Evolutionary conservation across 2,797 vertebrate species (phyloP), one percentile per base, ranked within the genome.

Genomic region (Champsocephalus gunnari): DNA sequence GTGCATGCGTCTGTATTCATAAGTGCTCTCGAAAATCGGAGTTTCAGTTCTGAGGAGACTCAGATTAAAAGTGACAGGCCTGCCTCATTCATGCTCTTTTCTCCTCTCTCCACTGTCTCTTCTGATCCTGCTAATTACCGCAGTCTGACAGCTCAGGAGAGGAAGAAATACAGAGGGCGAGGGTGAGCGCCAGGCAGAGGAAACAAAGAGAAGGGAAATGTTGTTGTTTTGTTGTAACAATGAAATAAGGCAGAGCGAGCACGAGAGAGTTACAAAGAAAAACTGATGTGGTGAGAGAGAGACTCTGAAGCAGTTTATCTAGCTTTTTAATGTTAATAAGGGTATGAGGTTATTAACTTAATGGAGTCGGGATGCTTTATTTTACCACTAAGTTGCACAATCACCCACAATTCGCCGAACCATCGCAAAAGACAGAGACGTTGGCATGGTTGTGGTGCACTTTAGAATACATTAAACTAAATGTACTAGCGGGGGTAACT

Each of bases 61-160:
- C 28, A 34, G 73, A 86, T 85, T 68, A 88, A 82, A 88, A 79
- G 82, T 71, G 87, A 82, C 89, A 83, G 83, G 63, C 82, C 81
- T 85, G 82, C 77, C 71, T 88, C 88, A 71, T 78, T 74, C 73
- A 47, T 9, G 24, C 80, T 86, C 83, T 82, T 76, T 67, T 69
- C 61, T 85, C 75, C 70, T 77, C 73, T 71, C 75, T 68, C 73
- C 56, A 63, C 84, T 72, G 82, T 79, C 82, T 86, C 80, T 57
- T 87, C 80, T 90, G 87, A 92, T 93, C 87, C 91, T 70, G 41
- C 79, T 93, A 93, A 94, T 94, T 92, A 93, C 92, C 80, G 51
- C 84, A 76, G 84, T 81, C 90, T 90, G 88, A 90, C 85, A 82
- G 85, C 16, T 63, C 75, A 61, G 67, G 61, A 78, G 82, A 81